Base-by-base conservation (phyloP, 2,113 vertebrate genomes). In the Vireo altiloquus region DNA sequence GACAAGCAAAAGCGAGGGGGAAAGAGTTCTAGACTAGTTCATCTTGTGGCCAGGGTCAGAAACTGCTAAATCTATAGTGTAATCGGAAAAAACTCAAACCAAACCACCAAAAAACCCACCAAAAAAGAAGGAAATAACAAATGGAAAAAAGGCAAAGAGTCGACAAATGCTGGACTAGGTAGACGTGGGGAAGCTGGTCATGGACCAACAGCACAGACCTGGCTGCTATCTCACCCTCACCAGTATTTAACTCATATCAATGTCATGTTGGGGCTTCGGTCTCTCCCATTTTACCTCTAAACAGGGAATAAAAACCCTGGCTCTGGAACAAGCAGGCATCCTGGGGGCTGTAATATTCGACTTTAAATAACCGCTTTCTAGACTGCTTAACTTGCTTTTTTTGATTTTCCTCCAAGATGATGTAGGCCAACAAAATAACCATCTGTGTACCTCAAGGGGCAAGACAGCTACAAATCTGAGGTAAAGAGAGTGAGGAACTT, bases 191-290 rank as follows among this genome's bases (percentile, higher is more conserved):
- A 71, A n/a, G 27, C 33, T 59, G 37, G 22, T 71, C 30, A 9
- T 4, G 9, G 50, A 46, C 7, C 23, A 66, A n/a, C 27, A 79
- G 71, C 24, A 30, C 9, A 25, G 28, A 68, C 10, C 59, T 27
- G 17, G 49, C 20, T 47, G 15, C 10, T n/a, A 1, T 20, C 7
- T 35, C 18, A 8, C 23, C 17, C 8, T 47, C 3, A 0, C 15
- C 3, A 11, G 3, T 28, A 57, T 42, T 66, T 40, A 61, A 16
- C 13, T 11, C 21, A 6, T 11, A 19, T 13, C n/a, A n/a, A 4
- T 13, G 40, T 25, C 10, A 2, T 1, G 3, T 0, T n/a, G 11
- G 33, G 7, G 25, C 28, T 64, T 28, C 0, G 0, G 3, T 30
- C 27, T 19, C 35, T 47, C 14, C 22, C 6, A 3, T 63, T 72